A percentile compares a stretch with the other conserved stretches of the same genome.
Conservation (phyloP, 2,888 invertebrate genomes). For the Lottia scabra region DNA sequence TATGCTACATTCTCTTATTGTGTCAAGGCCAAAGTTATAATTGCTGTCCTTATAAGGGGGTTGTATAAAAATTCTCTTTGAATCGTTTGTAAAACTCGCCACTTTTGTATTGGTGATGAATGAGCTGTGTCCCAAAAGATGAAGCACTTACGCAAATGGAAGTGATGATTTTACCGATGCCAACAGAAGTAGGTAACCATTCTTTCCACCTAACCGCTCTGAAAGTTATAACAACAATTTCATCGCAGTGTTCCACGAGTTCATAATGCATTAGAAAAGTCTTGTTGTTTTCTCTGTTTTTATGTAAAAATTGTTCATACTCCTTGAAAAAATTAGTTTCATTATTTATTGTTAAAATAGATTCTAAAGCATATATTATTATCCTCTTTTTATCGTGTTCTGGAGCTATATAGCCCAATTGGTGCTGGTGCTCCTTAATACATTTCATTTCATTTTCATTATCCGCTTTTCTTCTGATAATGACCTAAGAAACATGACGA, state of each 20-base stretch:
- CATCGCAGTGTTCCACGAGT: slow-evolving; percentile 25
- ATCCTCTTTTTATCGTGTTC: too few relatives aligned
- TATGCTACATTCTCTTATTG: slow-evolving; percentile 29
- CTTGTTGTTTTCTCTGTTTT: too few relatives aligned
- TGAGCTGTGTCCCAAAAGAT: slow-evolving; percentile 19
- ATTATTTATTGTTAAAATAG: background rate
- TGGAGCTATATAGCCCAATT: too few relatives aligned
- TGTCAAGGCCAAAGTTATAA: slow-evolving; percentile 29
- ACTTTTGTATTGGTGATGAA: slow-evolving; percentile 23
- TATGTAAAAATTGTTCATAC: background rate
- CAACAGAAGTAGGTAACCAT: slow-evolving; percentile 17
- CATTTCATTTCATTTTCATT: too few relatives aligned
- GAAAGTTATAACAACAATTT: slow-evolving; percentile 24
- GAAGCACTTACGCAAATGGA: slow-evolving; percentile 20
- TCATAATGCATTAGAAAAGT: slow-evolving; percentile 1
- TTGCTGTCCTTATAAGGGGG: slow-evolving; percentile 24
- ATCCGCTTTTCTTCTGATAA: background rate
- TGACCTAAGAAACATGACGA: background rate
- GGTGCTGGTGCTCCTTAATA: too few relatives aligned
- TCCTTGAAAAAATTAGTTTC: background rate
- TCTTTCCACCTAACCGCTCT: slow-evolving; percentile 24
- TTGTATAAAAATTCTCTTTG: slow-evolving; percentile 26
- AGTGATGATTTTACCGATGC: slow-evolving; percentile 7
- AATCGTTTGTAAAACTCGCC: slow-evolving; percentile 25
- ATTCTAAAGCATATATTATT: background rate